Evolutionary conservation across 23 tunicate species (phyloP), one percentile per base, ranked within the genome.

Genomic region (Trididemnum nubilum): DNA sequence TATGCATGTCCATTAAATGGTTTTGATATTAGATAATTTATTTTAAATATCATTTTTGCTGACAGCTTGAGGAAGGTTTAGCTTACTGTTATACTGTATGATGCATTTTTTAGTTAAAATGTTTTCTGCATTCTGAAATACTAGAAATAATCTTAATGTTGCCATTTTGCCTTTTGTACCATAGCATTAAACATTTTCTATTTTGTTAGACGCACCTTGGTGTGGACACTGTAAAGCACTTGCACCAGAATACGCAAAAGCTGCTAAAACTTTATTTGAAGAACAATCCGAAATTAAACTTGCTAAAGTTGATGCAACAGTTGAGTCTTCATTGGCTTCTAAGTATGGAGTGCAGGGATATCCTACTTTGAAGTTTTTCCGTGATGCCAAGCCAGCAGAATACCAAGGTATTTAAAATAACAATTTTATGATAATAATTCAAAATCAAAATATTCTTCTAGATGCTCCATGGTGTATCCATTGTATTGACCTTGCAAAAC

Each of bases 161-260:
- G n/a, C n/a, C n/a, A n/a, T n/a, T n/a, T n/a, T n/a, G n/a, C n/a
- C n/a, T n/a, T n/a, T 44, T 44, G 54, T 15, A 7, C 54, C 15
- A 44, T 15, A 44, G 15, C 9, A 15, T 44, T 44, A 44, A 44
- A 15, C 54, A 44, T 44, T 15, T 44, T 44, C 15, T 44, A 15
- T 44, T 44, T 44, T 44, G 15, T 44, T 80, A 91, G 97, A 96
- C 79, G 99, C 99, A 38, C 99, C 99, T 44, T 96, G 99, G 99
- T 96, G 99, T 81, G 99, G 99, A 52, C 99, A 96, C 65, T 96
- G 99, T 80, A 96, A 96, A 73, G 87, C 93, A 7, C 82, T 96
- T 30, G 99, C 99, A 27, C 99, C 99, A 21, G 99, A 96, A 71
- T 96, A 91, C 69, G 99, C 87, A 23, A 87, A 84, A 52, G 99